These are phyloP conservation scores for Hippopotamyrus pictus DNA, from an alignment of 2,797 vertebrate genomes.

Conservation along the genomic window DNA sequence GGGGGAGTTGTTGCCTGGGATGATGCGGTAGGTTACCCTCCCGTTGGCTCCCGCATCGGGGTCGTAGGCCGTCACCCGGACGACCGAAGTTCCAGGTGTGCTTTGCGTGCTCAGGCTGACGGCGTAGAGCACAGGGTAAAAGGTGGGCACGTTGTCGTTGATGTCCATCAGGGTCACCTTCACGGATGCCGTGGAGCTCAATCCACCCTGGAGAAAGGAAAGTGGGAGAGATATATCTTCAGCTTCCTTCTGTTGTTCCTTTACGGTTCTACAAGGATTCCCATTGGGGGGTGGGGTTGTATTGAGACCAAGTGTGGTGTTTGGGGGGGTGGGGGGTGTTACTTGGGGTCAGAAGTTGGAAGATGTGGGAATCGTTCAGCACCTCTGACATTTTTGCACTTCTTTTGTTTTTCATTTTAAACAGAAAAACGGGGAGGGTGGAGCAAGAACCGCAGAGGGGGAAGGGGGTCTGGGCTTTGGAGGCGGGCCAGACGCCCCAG, in stretches of 20 bases:
- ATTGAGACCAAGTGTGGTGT: background rate
- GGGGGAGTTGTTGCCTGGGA: constrained; percentile 69
- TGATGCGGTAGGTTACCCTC: constrained; percentile 74
- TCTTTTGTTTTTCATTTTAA: background rate
- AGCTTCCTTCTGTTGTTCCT: background rate
- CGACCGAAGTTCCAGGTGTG: constrained; percentile 80
- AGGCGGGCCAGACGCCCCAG: background rate
- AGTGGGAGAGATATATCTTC: constrained; percentile 12
- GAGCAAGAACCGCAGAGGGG: background rate
- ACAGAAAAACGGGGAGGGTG: background rate
- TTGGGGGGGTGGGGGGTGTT: background rate
- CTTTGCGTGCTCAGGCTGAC: constrained; percentile 89
- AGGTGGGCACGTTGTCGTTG: constrained; percentile 85
- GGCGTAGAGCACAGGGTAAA: constrained; percentile 85
- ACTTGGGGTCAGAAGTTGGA: background rate
- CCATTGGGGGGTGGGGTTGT: background rate
- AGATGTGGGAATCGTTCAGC: background rate
- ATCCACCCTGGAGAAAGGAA: constrained; percentile 70
- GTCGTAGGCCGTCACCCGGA: constrained; percentile 85
- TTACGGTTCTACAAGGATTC: background rate
- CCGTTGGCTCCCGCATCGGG: constrained; percentile 83
- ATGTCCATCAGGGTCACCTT: constrained; percentile 81
- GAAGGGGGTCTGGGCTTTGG: constrained; percentile 3
- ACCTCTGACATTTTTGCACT: background rate
- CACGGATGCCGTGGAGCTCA: constrained; percentile 76